Percentiles rank a stretch among this genome's conserved stretches.
Evolutionary conservation across 1,140 invertebrate genomes (phyloP).

Genomic region (Mylabris phalerata): DNA sequence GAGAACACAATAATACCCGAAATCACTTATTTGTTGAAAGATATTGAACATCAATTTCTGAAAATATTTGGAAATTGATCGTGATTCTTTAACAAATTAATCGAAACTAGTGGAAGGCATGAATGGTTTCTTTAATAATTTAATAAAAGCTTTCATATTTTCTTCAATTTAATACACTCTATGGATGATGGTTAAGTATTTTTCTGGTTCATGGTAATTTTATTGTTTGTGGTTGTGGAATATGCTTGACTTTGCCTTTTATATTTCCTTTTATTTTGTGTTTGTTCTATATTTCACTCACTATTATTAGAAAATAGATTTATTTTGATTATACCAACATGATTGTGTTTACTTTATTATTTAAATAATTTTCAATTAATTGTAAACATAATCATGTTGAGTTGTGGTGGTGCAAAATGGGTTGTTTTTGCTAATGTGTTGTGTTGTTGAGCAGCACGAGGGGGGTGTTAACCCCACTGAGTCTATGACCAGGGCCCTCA

Average conservation of each 20-base stretch:
- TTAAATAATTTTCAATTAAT: not conserved
- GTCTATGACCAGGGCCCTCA: slow-evolving; percentile 85
- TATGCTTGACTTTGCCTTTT: slow-evolving; percentile 18
- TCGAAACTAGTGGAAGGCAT: not conserved
- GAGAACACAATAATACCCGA: no score
- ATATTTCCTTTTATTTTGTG: not conserved
- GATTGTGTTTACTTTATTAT: slow-evolving; percentile 16
- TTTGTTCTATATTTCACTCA: slow-evolving; percentile 5
- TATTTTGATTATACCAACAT: slow-evolving; percentile 14
- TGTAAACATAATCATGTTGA: slow-evolving; percentile 9
- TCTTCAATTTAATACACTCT: not conserved
- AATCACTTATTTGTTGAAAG: no score
- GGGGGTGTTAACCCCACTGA: slow-evolving; percentile 83
- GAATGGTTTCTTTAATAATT: slow-evolving; percentile 3
- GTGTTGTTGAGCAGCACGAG: slow-evolving; percentile 74
- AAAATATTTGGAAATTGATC: no score
- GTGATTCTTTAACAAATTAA: no score
- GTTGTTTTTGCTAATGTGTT: slow-evolving; percentile 45
- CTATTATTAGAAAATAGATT: slow-evolving; percentile 15
- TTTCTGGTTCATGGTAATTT: slow-evolving; percentile 29
- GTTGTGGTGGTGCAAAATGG: slow-evolving; percentile 24
- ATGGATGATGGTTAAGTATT: slow-evolving; percentile 13
- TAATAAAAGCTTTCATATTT: slow-evolving; percentile 5
- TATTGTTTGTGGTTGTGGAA: no score
- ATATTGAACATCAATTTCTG: no score